A percentile compares a stretch with the other conserved stretches of the same genome.
Evolutionary conservation across 64 coral and sea anemone genomes (phyloP).

Genomic region (Hydrozoanthus tunicans): DNA sequence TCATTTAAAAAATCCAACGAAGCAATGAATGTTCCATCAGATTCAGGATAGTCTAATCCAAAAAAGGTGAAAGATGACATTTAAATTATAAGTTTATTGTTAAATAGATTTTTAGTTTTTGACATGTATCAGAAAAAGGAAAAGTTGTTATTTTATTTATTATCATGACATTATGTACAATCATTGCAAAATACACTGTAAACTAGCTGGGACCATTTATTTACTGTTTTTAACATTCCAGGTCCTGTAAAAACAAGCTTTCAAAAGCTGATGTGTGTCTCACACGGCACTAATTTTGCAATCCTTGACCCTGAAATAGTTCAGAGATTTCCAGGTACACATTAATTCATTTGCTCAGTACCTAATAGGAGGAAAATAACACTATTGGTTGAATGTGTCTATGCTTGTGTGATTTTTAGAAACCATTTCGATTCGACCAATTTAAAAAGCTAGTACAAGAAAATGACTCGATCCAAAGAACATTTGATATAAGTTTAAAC

Average conservation of each 20-base stretch:
- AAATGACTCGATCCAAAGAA: no score
- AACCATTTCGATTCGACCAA: neutral
- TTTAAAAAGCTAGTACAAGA: no score
- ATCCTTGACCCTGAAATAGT: neutral
- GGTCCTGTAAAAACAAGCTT: conserved; percentile 3
- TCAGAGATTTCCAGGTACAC: conserved; percentile 10
- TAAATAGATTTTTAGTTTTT: no score
- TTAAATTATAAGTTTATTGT: no score
- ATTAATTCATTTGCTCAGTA: no score
- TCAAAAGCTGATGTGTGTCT: neutral
- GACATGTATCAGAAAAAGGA: neutral
- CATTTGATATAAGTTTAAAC: no score
- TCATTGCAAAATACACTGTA: neutral
- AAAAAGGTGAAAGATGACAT: no score
- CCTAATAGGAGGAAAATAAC: neutral
- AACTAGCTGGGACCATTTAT: neutral
- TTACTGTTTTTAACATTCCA: neutral
- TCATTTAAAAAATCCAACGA: no score
- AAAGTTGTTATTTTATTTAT: neutral
- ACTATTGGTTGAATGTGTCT: neutral
- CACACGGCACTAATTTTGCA: neutral
- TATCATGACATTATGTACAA: neutral
- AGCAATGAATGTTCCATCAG: no score
- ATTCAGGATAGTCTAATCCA: no score
- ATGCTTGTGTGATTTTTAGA: neutral